phyloP scores from a whole-genome alignment of 2,888 invertebrate genomes.

The Ephialtes manifestator region DNA sequence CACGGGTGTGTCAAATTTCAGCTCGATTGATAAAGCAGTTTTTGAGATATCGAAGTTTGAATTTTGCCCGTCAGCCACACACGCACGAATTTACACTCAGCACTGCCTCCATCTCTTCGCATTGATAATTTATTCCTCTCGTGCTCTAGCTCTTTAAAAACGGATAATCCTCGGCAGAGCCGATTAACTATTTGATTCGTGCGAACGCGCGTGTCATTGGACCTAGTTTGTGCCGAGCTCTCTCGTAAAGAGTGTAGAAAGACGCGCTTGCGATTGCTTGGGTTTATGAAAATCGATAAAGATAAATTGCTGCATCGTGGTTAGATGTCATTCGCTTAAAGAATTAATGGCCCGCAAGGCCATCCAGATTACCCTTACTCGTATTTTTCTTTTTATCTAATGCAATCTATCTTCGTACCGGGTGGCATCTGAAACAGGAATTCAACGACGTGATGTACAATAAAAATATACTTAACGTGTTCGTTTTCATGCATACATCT shows the following conservation, averaged over 20 bases:
- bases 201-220: constrained; percentile 17
- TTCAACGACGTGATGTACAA: constrained; percentile 35
- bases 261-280: constrained; percentile 37
- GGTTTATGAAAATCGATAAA: constrained; percentile 65
- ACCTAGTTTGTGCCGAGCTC: constrained; percentile 10
- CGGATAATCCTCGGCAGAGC: constrained; percentile 45
- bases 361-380: constrained; percentile 45
- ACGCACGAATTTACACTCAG: background rate
- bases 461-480: constrained; percentile 9
- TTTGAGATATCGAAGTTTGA: too few species aligned
- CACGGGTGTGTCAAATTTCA: too few species aligned
- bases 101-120: background rate
- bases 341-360: constrained; percentile 66
- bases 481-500: background rate
- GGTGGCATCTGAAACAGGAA: constrained; percentile 48
- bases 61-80: too few species aligned
- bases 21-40: too few species aligned
- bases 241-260: background rate
- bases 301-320: constrained; percentile 62
- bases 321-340: constrained; percentile 59
- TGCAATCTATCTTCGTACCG: constrained; percentile 63
- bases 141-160: constrained; percentile 31
- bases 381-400: constrained; percentile 41
- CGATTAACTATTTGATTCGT: constrained; percentile 53
- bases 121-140: constrained; percentile 40